Evolutionary conservation across 2,888 invertebrate species (phyloP).

Genomic region (Rhaphigaster nebulosa): DNA sequence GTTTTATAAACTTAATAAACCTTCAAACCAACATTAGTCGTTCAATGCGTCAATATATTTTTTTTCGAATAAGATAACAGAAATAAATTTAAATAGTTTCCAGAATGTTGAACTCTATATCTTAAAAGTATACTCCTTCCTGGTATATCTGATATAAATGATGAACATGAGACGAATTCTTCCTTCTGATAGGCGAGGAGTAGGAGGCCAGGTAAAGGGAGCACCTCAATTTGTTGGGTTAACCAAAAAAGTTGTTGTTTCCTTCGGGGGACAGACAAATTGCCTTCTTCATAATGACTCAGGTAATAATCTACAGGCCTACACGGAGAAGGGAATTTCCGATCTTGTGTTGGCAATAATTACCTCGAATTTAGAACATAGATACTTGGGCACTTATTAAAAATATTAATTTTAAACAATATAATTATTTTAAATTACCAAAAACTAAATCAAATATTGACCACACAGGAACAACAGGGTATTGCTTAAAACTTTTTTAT

Average conservation of each 20-base stretch:
- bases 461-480: no score
- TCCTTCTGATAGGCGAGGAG: background rate
- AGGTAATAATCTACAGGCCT: background rate
- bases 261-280: background rate
- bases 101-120: background rate
- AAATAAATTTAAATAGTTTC: background rate
- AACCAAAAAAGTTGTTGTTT: background rate
- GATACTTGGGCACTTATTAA: no score
- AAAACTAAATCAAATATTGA: no score
- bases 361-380: no score
- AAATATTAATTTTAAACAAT: no score
- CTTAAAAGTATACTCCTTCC: background rate
- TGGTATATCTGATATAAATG: background rate
- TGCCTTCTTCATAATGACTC: background rate
- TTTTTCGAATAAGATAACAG: background rate
- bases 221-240: constrained; percentile 6
- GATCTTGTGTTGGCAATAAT: background rate
- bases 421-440: no score
- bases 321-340: background rate
- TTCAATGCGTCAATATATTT: no score
- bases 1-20: no score
- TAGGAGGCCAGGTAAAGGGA: background rate
- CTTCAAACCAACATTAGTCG: no score
- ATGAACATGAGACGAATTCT: background rate
- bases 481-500: no score